Conservation (phyloP, 1,140 invertebrate genomes). For the Drosophila navojoa region DNA sequence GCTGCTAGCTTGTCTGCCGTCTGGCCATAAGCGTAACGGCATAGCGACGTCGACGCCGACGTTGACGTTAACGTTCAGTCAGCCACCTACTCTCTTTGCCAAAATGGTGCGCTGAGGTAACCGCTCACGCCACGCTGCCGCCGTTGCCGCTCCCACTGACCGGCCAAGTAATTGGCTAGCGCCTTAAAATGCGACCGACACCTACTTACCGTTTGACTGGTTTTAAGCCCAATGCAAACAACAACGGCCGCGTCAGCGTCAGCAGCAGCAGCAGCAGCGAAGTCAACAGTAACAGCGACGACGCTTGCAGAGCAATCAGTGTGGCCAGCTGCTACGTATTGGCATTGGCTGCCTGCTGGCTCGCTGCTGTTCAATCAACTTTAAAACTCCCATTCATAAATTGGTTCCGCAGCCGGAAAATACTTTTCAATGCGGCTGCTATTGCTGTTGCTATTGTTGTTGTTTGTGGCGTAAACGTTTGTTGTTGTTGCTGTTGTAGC, state of each 20-base stretch:
- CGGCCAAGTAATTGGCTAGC: constrained; percentile 31
- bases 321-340: constrained; percentile 32
- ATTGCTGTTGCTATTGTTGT: constrained; percentile 10
- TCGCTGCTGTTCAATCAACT: constrained; percentile 50
- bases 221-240: constrained; percentile 66
- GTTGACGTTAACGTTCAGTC: constrained; percentile 21
- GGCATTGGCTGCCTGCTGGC: constrained; percentile 13
- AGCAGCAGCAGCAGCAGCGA: background rate
- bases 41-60: constrained; percentile 12
- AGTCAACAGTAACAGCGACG: background rate
- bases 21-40: constrained; percentile 40
- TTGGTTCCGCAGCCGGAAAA: constrained; percentile 55
- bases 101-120: constrained; percentile 81
- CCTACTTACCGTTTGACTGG: constrained; percentile 78
- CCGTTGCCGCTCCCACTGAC: constrained; percentile 54
- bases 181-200: constrained; percentile 78
- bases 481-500: constrained; percentile 33
- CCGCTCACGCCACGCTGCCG: constrained; percentile 46
- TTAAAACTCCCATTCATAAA: constrained; percentile 71
- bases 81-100: constrained; percentile 79
- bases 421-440: constrained; percentile 24
- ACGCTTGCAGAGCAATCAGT: constrained; percentile 31
- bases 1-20: constrained; percentile 24
- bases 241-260: constrained; percentile 9
- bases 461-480: constrained; percentile 39